A percentile compares a stretch with the other conserved stretches of the same genome.
Conservation (phyloP, 2,797 vertebrate genomes). For the Sciurus carolinensis region DNA sequence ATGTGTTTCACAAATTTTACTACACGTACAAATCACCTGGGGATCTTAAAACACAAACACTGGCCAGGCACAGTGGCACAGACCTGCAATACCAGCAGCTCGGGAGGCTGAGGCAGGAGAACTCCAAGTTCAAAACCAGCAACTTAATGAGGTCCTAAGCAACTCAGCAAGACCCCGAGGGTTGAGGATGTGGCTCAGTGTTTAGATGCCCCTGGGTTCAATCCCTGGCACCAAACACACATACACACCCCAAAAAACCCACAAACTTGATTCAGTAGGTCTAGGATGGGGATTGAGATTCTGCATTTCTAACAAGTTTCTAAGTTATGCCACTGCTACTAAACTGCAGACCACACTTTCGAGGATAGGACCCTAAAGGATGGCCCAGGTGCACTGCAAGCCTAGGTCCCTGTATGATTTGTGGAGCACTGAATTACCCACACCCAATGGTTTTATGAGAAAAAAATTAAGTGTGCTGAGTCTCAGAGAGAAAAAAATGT, state of each 20-base stretch:
- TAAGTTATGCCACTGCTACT: not conserved
- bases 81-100: too few relatives aligned
- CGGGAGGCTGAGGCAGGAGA: too few relatives aligned
- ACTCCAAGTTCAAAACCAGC: too few relatives aligned
- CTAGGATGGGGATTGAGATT: not conserved
- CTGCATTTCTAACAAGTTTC: not conserved
- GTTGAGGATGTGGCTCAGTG: too few relatives aligned
- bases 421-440: not conserved
- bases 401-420: not conserved
- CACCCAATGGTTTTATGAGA: not conserved
- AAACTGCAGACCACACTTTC: not conserved
- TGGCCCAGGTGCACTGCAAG: not conserved
- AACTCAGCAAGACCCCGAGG: too few relatives aligned
- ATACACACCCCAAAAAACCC: too few relatives aligned
- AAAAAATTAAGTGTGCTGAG: conserved; percentile 19
- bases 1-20: not conserved
- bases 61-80: too few relatives aligned
- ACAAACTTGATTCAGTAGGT: not conserved
- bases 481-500: not conserved
- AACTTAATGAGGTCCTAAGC: too few relatives aligned
- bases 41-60: conserved; percentile 9
- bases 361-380: not conserved
- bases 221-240: too few relatives aligned
- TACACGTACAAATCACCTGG: not conserved
- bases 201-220: too few relatives aligned